Conservation (phyloP, 1,140 invertebrate species). For the Teleogryllus occipitalis region DNA sequence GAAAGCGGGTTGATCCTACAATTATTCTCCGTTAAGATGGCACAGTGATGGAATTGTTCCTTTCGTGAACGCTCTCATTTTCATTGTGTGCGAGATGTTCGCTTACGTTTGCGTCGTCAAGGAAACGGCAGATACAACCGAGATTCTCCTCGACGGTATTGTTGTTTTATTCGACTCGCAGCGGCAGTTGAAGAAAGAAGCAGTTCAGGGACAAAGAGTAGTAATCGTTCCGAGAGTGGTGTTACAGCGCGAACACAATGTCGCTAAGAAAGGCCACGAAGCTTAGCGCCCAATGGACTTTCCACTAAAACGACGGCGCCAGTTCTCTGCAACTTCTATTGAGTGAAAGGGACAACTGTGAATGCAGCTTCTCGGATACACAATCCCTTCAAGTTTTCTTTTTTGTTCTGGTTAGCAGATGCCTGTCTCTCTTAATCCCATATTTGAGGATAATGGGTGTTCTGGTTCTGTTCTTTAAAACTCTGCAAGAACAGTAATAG, state of each 20-base stretch:
- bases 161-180: too few relatives aligned
- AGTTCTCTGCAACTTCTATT: neutral
- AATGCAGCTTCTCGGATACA: neutral
- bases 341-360: neutral
- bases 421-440: neutral
- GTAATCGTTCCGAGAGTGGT: neutral
- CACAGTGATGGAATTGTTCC: too few relatives aligned
- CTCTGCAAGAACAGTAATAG: too few relatives aligned
- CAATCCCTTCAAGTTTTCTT: neutral
- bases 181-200: neutral
- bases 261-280: neutral
- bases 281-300: neutral
- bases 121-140: too few relatives aligned
- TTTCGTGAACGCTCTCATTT: too few relatives aligned
- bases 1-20: too few relatives aligned
- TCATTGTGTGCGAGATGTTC: too few relatives aligned
- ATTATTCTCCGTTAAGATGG: too few relatives aligned
- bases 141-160: too few relatives aligned
- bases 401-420: neutral
- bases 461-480: too few relatives aligned
- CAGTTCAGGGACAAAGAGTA: neutral
- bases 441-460: too few relatives aligned
- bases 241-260: neutral
- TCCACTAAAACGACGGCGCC: neutral
- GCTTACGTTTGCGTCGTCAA: too few relatives aligned